Evolutionary conservation across 2,113 vertebrate species (phyloP), one percentile per base, ranked within the genome.

Genomic region (Agapornis roseicollis): DNA sequence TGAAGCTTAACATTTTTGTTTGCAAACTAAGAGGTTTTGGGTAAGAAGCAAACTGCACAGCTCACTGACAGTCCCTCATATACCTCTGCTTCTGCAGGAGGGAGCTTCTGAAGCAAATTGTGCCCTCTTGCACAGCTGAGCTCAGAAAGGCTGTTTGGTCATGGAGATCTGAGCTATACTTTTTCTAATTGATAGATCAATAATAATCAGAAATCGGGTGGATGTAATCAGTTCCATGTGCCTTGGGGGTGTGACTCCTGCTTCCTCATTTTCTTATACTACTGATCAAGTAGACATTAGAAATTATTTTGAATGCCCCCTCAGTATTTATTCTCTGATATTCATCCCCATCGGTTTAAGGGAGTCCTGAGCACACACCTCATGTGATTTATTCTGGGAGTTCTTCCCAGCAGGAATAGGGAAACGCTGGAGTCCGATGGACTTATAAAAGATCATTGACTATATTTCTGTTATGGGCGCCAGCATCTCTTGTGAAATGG

Each of bases 401-500:
- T 69, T 52, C 83, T 88, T 89, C 87, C 23, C 88, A 85, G 20
- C 15, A 58, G 42, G 91, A 65, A 60, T 0, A 81, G 89, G 60
- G 89, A 92, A 89, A 94, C 6, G 33, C 65, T 10, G 29, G 63
- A 95, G 92, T 78, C 83, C 7, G 17, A 77, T 9, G 85, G 84
- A 71, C 95, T 97, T 96, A 84, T 87, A 91, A 96, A 95, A 95
- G 95, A 98, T 95, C 80, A 97, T 77, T 94, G 97, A 95, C 91
- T 96, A 73, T 73, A 97, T 97, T 97, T 97, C 96, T 96, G 87
- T 88, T 84, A n/a, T 77, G 98, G 98, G 98, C 96, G 98, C 98
- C 98, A 98, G 97, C 90, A 91, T 98, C 96, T 97, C 97, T 97
- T 97, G 94, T 94, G 98, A 97, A 97, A 96, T 16, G 97, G 96